These are phyloP conservation scores for Echiichthys vipera DNA, from an alignment of 2,797 vertebrate genomes.

Conservation along the genomic window DNA sequence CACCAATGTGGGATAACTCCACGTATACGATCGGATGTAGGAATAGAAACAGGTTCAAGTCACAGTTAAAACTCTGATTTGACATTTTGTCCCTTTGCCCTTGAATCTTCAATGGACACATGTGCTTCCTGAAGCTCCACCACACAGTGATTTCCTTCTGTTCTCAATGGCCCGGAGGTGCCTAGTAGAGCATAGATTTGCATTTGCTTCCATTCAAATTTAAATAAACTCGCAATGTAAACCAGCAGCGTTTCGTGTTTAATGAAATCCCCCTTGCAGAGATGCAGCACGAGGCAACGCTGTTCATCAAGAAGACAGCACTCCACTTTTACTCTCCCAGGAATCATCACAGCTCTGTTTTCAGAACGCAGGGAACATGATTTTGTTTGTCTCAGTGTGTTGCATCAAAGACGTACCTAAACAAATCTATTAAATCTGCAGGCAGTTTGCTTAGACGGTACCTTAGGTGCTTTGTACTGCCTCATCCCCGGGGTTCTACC, in stretches of 20 bases:
- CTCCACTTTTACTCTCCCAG: background rate
- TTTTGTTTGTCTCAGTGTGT: background rate
- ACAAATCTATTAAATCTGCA: slow-evolving; percentile 12
- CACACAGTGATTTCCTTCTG: too few relatives aligned
- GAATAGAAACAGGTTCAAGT: background rate
- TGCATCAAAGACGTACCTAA: background rate
- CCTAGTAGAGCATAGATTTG: background rate
- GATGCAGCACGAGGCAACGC: background rate
- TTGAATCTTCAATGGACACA: too few relatives aligned
- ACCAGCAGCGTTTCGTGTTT: background rate
- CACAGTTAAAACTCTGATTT: background rate
- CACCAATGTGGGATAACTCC: too few relatives aligned
- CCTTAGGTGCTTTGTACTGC: background rate
- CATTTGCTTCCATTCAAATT: background rate
- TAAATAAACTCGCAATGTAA: background rate
- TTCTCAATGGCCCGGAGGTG: background rate
- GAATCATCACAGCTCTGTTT: background rate
- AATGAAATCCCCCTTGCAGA: slow-evolving; percentile 7
- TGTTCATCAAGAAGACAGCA: slow-evolving; percentile 8
- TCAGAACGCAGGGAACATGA: background rate
- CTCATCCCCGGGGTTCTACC: background rate
- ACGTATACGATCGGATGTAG: too few relatives aligned
- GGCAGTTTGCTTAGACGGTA: slow-evolving; percentile 1
- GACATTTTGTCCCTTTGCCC: background rate
- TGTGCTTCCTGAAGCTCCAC: too few relatives aligned